Conservation (phyloP, 2,113 vertebrate species). For the Peromyscus californicus region DNA sequence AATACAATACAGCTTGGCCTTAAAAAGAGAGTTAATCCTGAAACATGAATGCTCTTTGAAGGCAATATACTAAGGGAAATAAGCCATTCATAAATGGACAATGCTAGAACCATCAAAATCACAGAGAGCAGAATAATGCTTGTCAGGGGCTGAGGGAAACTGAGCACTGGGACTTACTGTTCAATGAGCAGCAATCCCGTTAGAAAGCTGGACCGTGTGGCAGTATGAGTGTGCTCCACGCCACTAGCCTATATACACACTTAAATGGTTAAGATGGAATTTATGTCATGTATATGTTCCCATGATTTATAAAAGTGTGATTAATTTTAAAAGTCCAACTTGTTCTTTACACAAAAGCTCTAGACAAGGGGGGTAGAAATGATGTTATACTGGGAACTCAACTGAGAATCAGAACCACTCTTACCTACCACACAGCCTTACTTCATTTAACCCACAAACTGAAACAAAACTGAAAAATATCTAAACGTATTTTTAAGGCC, state of each 20-base stretch:
- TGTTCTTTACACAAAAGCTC: conserved; percentile 40
- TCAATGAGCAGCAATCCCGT: background rate
- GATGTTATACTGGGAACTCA: background rate
- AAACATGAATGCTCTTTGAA: background rate
- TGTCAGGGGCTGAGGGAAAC: background rate
- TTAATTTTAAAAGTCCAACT: conserved; percentile 23
- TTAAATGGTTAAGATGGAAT: background rate
- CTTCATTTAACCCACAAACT: conserved; percentile 31
- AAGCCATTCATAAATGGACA: background rate
- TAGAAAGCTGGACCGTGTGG: background rate
- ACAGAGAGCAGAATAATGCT: background rate
- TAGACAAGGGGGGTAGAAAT: background rate
- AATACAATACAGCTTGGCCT: background rate
- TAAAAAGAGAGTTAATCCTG: background rate
- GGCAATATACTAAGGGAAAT: background rate
- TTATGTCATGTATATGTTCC: background rate
- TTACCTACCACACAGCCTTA: background rate
- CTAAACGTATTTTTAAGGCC: background rate
- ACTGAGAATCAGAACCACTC: background rate
- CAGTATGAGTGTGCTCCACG: background rate
- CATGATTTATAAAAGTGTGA: background rate
- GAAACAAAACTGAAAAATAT: conserved; percentile 44
- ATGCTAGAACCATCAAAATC: background rate
- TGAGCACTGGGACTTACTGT: background rate
- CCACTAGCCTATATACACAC: background rate